Conservation (phyloP, 2,888 invertebrate species). For the Melanotus villosus region DNA sequence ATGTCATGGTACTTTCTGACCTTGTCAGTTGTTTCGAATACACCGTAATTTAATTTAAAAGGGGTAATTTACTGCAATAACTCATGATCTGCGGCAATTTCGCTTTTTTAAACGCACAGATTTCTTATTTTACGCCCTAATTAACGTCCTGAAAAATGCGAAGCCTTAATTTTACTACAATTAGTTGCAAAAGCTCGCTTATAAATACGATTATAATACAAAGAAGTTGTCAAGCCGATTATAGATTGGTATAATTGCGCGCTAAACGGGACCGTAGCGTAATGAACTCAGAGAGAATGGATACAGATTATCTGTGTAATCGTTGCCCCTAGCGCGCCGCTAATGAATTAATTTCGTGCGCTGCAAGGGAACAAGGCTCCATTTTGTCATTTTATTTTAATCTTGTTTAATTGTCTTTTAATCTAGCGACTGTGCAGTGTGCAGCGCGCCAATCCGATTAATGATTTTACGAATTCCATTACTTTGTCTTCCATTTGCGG, state of each 20-base stretch:
- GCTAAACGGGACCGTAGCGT: conserved; percentile 27
- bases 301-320: conserved; percentile 44
- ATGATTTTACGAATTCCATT: conserved; percentile 42
- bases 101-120: not conserved
- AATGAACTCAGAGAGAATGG: conserved; percentile 39
- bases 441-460: conserved; percentile 46
- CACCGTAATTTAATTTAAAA: conserved; percentile 52
- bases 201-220: conserved; percentile 26
- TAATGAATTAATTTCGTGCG: conserved; percentile 62
- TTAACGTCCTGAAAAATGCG: conserved; percentile 14
- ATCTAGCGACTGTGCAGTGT: conserved; percentile 51
- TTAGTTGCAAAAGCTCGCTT: conserved; percentile 16
- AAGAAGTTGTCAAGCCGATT: conserved; percentile 37
- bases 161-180: conserved; percentile 22
- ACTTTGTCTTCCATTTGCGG: conserved; percentile 36
- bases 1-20: conserved; percentile 49
- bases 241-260: conserved; percentile 31
- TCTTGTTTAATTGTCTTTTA: conserved; percentile 60
- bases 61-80: conserved; percentile 52
- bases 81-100: conserved; percentile 40
- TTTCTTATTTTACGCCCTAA: conserved; percentile 29
- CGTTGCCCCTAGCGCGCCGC: conserved; percentile 52
- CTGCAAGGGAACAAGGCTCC: conserved; percentile 58
- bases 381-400: conserved; percentile 61
- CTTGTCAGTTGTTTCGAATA: conserved; percentile 47